phyloP scores from a whole-genome alignment of 2,888 invertebrate genomes.

The Yponomeuta evonymella region DNA sequence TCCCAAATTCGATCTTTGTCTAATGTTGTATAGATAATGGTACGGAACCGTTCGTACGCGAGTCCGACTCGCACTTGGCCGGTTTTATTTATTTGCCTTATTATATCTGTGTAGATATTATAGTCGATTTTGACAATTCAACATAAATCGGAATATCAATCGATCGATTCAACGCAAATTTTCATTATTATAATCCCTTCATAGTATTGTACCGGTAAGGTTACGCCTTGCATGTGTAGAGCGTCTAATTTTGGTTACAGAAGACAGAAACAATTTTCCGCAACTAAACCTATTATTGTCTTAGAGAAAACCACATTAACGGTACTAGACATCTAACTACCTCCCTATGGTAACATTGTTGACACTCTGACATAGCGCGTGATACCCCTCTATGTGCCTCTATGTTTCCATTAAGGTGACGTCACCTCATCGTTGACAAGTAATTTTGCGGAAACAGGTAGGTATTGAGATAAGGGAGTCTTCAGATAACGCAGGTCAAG shows the following conservation, averaged over 20 bases:
- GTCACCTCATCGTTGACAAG: constrained; percentile 26
- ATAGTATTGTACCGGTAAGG: not conserved
- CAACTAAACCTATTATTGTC: no score
- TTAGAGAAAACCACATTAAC: not conserved
- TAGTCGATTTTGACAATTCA: no score
- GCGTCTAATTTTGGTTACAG: no score
- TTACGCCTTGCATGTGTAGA: not conserved
- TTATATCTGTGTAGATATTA: no score
- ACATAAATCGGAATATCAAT: not conserved
- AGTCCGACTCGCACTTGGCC: no score
- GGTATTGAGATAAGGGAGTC: constrained; percentile 9
- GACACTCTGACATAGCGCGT: not conserved
- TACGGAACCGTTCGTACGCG: no score
- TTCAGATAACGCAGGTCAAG: constrained; percentile 14
- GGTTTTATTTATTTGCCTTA: no score
- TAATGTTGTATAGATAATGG: no score
- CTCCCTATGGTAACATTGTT: not conserved
- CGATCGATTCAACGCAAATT: not conserved
- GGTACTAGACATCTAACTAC: not conserved
- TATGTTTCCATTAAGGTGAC: constrained; percentile 22
- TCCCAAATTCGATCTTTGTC: no score
- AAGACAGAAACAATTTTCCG: no score
- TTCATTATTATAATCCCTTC: not conserved
- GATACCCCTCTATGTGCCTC: not conserved
- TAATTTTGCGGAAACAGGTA: constrained; percentile 26